Base-by-base conservation (phyloP, 2,888 invertebrate genomes). In the Acanthosepion lycidas region DNA sequence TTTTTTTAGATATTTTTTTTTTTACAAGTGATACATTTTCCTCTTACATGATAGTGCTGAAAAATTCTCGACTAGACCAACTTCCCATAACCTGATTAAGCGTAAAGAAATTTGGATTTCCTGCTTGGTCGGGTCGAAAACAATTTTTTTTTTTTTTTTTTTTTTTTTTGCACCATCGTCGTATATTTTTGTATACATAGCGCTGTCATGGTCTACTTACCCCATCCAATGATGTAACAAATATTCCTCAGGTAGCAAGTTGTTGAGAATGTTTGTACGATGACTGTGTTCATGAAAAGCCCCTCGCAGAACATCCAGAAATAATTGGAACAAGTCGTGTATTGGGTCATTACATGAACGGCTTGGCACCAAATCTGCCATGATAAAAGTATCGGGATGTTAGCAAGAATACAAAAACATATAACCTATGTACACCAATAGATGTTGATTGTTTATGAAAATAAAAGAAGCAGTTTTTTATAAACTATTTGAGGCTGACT, bases 311-410 rank as follows among this genome's bases (percentile, higher is more conserved):
- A 98, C 99, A 99, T 99, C 99, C 99, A 99, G 96, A 99, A 98
- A 98, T 99, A 99, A 98, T 99, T 99, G 96, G 99, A 98, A 95
- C 99, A 98, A 96, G 99, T 98, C 97, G 99, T 99, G 97, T 99
- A 99, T 97, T 99, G 99, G 94, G 99, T 98, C 94, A 98, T 97
- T 59, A 98, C 98, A 98, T 99, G 98, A 94, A 99, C 98, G 94
- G 98, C 98, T 96, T 98, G 98, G 97, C 99, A 99, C 98, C 98
- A 98, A 28, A 98, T 97, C 98, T 99, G 96, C 6, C 95, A 95
- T 15, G 5, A n/a, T n/a, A 78, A 78, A 78, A 78, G n/a, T n/a
- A 33, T 15, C 15, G 0, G n/a, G 5, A n/a, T 78, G 2, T n/a
- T n/a, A 78, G 78, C 18, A 4, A 33, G 2, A 78, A 18, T 23